Evolutionary conservation across 2,888 invertebrate species (phyloP).

Genomic region (Drosophila tanythrix): DNA sequence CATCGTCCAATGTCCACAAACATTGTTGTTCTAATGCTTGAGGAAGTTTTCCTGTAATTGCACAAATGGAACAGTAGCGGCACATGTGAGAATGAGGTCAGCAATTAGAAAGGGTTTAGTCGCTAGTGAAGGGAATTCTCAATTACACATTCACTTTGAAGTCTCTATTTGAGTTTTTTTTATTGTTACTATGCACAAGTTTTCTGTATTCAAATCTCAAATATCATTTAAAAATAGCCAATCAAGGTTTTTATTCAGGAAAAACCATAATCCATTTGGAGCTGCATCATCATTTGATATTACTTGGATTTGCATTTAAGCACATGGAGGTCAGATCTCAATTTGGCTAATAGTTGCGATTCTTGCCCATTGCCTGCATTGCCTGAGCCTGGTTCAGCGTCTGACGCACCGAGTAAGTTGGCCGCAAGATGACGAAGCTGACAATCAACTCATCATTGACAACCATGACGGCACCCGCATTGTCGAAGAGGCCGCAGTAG

Average conservation of each 20-base stretch:
- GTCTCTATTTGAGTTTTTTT: background rate
- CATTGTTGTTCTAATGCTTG: constrained; percentile 62
- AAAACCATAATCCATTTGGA: background rate
- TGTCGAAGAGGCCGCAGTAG: constrained; percentile 96
- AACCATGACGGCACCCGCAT: constrained; percentile 97
- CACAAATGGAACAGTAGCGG: constrained; percentile 69
- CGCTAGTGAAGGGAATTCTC: constrained; percentile 15
- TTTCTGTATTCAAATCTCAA: background rate
- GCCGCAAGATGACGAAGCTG: constrained; percentile 97
- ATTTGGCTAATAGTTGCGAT: constrained; percentile 45
- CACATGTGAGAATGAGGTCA: constrained; percentile 50
- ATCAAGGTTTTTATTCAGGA: background rate
- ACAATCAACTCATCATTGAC: constrained; percentile 99
- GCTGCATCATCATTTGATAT: background rate
- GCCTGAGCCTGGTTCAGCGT: background rate
- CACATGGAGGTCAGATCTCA: background rate
- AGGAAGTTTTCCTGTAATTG: constrained; percentile 66
- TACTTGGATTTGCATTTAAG: background rate
- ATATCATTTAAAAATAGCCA: background rate
- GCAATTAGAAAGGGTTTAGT: constrained; percentile 43
- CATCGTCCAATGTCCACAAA: constrained; percentile 35
- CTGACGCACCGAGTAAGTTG: constrained; percentile 81
- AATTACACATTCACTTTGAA: background rate
- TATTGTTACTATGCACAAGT: background rate
- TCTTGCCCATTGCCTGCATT: constrained; percentile 40